Evolutionary conservation across 2,888 invertebrate genomes (phyloP).

Genomic region (Baronia brevicornis): DNA sequence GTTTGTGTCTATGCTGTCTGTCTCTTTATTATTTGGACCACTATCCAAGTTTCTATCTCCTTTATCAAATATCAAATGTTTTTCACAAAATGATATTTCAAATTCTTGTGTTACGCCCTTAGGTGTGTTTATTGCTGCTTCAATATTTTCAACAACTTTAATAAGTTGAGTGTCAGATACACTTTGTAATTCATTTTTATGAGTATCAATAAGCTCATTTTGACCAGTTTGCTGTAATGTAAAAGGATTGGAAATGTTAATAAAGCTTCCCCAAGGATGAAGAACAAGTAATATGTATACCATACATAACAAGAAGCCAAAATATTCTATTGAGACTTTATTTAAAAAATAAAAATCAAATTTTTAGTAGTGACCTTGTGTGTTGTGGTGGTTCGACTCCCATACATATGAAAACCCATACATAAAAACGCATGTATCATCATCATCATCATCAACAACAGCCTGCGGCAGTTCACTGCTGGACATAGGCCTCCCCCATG

Average conservation of each 20-base stretch:
- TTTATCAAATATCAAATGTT: slow-evolving; percentile 6
- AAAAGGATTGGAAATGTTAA: slow-evolving; percentile 5
- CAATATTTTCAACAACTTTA: slow-evolving; percentile 46
- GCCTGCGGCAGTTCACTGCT: too few species aligned
- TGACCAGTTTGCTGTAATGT: slow-evolving; percentile 28
- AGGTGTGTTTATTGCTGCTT: slow-evolving; percentile 30
- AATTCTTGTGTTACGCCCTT: slow-evolving; percentile 48
- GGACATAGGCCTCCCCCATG: too few species aligned
- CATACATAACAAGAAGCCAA: too few species aligned
- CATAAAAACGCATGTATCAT: too few species aligned
- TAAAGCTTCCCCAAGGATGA: not conserved
- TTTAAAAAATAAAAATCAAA: too few species aligned
- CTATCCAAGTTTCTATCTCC: slow-evolving; percentile 6
- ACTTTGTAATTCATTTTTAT: slow-evolving; percentile 54
- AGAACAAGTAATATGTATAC: not conserved
- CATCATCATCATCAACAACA: too few species aligned
- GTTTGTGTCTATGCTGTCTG: not conserved
- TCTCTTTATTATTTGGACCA: not conserved
- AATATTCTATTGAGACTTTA: too few species aligned
- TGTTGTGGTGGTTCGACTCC: too few species aligned
- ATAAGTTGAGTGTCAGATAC: slow-evolving; percentile 55
- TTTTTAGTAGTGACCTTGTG: too few species aligned
- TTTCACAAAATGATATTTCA: slow-evolving; percentile 31
- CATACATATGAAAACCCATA: too few species aligned
- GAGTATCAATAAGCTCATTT: not conserved